Evolutionary conservation across 2,888 invertebrate species (phyloP).

Genomic region (Caenorhabditis sp.): DNA sequence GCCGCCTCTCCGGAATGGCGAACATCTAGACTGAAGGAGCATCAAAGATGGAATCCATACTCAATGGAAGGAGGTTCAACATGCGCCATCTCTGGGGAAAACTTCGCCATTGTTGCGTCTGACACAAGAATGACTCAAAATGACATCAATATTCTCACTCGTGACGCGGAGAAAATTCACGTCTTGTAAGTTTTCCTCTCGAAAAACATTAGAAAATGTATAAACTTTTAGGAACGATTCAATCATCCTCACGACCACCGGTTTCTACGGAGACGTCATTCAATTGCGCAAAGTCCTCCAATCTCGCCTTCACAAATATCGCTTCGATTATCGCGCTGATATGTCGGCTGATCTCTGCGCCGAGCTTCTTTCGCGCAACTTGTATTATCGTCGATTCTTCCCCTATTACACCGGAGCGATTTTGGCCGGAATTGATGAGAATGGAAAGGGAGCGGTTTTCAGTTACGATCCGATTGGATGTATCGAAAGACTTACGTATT

Average conservation of each 20-base stretch:
- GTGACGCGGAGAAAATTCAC: conserved; percentile 68
- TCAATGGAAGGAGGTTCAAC: conserved; percentile 77
- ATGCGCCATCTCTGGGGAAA: conserved; percentile 92
- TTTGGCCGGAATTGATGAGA: conserved; percentile 89
- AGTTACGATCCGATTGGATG: conserved; percentile 98
- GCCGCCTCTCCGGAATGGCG: conserved; percentile 62
- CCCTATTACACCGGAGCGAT: conserved; percentile 96
- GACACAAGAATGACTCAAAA: conserved; percentile 76
- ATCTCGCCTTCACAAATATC: conserved; percentile 80
- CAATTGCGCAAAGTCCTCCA: conserved; percentile 78
- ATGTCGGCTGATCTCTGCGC: conserved; percentile 82
- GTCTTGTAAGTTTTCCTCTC: conserved; percentile 55
- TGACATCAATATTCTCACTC: conserved; percentile 64
- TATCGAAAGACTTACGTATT: conserved; percentile 83
- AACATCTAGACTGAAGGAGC: conserved; percentile 42
- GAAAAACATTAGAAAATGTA: too few relatives aligned
- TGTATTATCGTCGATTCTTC: conserved; percentile 96
- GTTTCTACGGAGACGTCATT: conserved; percentile 96
- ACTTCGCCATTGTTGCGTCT: conserved; percentile 91
- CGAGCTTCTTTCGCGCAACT: conserved; percentile 92
- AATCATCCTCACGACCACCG: conserved; percentile 90
- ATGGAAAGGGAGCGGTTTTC: conserved; percentile 90
- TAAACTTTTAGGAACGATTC: conserved; percentile 76
- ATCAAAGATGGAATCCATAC: conserved; percentile 68
- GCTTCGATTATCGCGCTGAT: conserved; percentile 82